Percentiles rank a stretch among this genome's conserved stretches.
Conservation (phyloP, 2,113 vertebrate species). For the Takifugu bimaculatus region DNA sequence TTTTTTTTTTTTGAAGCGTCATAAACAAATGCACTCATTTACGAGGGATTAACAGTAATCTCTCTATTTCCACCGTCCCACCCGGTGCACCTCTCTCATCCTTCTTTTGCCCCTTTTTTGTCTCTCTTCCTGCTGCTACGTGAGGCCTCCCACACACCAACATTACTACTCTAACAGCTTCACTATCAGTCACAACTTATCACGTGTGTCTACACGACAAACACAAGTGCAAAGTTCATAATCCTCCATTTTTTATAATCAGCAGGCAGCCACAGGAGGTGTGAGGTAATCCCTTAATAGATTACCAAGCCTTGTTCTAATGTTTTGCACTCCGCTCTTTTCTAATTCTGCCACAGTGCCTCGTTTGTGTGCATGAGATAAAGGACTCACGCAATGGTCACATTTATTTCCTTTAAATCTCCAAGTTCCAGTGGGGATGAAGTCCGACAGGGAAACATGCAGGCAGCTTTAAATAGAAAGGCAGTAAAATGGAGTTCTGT, state of each 20-base stretch:
- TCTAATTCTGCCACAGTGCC: slow-evolving; percentile 6
- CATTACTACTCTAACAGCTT: slow-evolving; percentile 20
- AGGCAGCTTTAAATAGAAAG: not conserved
- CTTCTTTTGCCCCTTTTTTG: slow-evolving; percentile 7
- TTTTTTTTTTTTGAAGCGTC: slow-evolving; percentile 75
- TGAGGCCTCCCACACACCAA: slow-evolving; percentile 15
- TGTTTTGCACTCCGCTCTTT: slow-evolving; percentile 8
- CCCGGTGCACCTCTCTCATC: slow-evolving; percentile 25
- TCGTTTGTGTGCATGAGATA: not conserved
- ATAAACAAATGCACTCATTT: slow-evolving; percentile 82
- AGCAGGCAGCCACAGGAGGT: slow-evolving; percentile 9
- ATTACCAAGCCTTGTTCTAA: slow-evolving; percentile 14
- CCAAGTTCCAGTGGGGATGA: not conserved
- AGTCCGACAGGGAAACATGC: not conserved
- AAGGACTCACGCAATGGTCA: too few relatives aligned
- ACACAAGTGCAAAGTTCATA: slow-evolving; percentile 5
- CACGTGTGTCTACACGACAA: not conserved
- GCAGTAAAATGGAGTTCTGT: too few relatives aligned
- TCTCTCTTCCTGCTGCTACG: slow-evolving; percentile 20
- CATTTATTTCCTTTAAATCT: too few relatives aligned
- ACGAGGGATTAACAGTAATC: slow-evolving; percentile 78
- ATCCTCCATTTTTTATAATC: slow-evolving; percentile 16
- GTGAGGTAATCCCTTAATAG: slow-evolving; percentile 31
- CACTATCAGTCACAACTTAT: not conserved
- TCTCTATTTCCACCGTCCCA: slow-evolving; percentile 70